Percentiles rank a stretch among this genome's conserved stretches.
Conservation (phyloP, 2,797 vertebrate species). For the Cheirogaleus major region DNA sequence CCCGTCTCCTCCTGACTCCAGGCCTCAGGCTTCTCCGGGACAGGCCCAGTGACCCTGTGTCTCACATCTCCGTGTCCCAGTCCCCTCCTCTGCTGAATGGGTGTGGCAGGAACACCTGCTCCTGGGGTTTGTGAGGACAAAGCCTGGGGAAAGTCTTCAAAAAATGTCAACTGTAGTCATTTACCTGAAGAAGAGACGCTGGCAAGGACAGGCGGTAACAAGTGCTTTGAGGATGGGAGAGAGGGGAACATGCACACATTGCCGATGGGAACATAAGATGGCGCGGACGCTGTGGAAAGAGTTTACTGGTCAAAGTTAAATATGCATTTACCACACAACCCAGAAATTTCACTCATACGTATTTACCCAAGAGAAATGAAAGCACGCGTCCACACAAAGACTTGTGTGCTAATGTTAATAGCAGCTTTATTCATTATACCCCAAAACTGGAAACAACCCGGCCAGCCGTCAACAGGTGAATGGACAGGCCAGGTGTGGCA, state of each 20-base stretch:
- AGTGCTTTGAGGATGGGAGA: rapidly evolving
- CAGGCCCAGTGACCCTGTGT: neutral
- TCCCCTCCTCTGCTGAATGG: neutral
- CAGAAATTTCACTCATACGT: neutral
- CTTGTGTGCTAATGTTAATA: neutral
- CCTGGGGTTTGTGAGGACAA: neutral
- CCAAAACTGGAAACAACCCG: neutral
- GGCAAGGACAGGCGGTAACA: neutral
- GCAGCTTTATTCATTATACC: neutral
- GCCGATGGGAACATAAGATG: neutral
- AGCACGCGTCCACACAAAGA: neutral
- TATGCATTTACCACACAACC: neutral
- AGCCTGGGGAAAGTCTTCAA: neutral
- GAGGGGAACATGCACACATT: neutral
- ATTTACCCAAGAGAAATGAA: neutral
- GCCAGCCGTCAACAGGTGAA: neutral
- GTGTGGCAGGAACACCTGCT: neutral
- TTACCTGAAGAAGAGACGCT: neutral
- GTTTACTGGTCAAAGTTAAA: neutral
- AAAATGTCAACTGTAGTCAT: neutral
- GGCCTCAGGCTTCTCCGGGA: neutral
- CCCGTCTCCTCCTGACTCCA: neutral
- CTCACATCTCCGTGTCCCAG: neutral
- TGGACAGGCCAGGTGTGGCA: neutral
- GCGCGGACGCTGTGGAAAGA: neutral